A percentile compares a stretch with the other conserved stretches of the same genome.
Conservation (phyloP, 2,888 invertebrate genomes). For the Epistrophella euchroma region DNA sequence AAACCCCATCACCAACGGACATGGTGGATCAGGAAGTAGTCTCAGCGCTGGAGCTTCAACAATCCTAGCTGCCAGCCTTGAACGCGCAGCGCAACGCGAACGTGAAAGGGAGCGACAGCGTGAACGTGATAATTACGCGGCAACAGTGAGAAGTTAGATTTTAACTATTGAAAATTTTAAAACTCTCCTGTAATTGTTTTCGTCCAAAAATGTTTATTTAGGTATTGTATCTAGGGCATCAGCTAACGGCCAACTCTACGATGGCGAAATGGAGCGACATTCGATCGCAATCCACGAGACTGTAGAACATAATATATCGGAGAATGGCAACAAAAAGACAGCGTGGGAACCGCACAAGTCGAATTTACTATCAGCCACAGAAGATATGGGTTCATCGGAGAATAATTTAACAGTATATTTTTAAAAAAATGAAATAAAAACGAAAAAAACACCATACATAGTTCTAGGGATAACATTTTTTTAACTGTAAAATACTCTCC, state of each 20-base stretch:
- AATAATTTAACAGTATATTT: constrained; percentile 87
- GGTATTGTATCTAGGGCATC: constrained; percentile 85
- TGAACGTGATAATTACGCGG: constrained; percentile 84
- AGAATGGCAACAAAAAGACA: constrained; percentile 79
- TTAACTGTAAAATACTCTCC: constrained; percentile 47
- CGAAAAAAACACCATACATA: neutral
- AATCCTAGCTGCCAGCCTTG: constrained; percentile 86
- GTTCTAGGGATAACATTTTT: neutral
- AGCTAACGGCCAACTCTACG: constrained; percentile 83
- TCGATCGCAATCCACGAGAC: constrained; percentile 79
- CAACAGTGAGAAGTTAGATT: constrained; percentile 86
- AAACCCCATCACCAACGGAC: constrained; percentile 82
- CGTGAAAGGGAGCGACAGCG: constrained; percentile 82
- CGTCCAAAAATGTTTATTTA: constrained; percentile 77
- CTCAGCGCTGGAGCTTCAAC: constrained; percentile 86
- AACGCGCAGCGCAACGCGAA: constrained; percentile 83
- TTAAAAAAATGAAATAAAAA: constrained; percentile 78
- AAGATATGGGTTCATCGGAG: constrained; percentile 84
- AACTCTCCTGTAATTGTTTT: constrained; percentile 66
- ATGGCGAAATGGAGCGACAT: constrained; percentile 83
- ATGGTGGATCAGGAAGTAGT: constrained; percentile 85
- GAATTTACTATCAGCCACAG: constrained; percentile 80
- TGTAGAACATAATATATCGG: constrained; percentile 67
- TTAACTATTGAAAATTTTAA: constrained; percentile 42
- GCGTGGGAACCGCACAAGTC: constrained; percentile 83